A percentile compares a stretch with the other conserved stretches of the same genome.
phyloP scores from a whole-genome alignment of 2,113 vertebrate species.

The Barnardius zonarius region DNA sequence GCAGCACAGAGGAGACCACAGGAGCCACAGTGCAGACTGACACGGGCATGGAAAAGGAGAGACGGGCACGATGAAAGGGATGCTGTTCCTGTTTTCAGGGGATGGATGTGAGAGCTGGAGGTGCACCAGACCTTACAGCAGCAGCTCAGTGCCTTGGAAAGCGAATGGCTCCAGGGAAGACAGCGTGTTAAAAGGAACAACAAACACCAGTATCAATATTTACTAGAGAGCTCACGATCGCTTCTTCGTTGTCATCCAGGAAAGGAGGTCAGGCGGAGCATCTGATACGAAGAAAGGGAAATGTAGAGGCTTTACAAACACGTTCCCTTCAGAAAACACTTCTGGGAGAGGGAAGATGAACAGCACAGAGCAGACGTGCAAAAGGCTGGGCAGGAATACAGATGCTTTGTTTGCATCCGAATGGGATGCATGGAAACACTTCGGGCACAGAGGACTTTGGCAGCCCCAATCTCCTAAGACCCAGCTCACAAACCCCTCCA shows the following conservation, averaged over 20 bases:
- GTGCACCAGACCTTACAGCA: not conserved
- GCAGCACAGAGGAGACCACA: too few relatives aligned
- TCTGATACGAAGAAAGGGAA: not conserved
- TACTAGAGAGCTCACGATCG: not conserved
- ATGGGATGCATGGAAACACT: not conserved
- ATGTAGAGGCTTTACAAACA: not conserved
- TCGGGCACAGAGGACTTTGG: not conserved
- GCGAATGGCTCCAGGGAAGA: not conserved
- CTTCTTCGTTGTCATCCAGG: not conserved
- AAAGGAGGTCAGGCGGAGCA: not conserved
- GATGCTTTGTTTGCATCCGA: fast-evolving
- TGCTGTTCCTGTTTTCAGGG: not conserved
- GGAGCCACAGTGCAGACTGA: not conserved
- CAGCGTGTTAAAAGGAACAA: not conserved
- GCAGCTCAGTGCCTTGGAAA: not conserved
- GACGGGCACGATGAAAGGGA: not conserved
- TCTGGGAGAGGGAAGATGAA: not conserved
- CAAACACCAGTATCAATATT: not conserved
- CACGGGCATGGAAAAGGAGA: fast-evolving
- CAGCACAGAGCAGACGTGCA: not conserved
- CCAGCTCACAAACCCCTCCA: not conserved
- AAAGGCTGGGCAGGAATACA: not conserved
- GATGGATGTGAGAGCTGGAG: not conserved
- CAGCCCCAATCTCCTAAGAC: not conserved
- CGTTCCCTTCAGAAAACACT: not conserved